phyloP scores from a whole-genome alignment of 2,113 vertebrate species.

The Sebastes schlegelii region DNA sequence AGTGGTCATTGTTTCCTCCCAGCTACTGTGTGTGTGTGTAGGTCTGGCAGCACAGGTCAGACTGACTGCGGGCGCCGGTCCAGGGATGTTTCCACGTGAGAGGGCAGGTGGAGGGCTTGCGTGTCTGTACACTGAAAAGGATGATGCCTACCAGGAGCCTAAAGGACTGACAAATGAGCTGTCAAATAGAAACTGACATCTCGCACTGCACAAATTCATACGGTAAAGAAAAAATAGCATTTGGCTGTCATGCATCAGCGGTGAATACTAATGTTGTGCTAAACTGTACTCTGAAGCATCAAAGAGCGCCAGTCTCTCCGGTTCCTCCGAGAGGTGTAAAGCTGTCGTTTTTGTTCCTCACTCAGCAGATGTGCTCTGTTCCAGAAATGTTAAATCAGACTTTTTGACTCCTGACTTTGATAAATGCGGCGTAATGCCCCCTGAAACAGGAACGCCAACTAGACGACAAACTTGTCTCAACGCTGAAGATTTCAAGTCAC shows the following conservation, averaged over 20 bases:
- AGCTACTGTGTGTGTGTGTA: conserved; percentile 11
- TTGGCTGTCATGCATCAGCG: conserved; percentile 51
- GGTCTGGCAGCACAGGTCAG: conserved; percentile 2
- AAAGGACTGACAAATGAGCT: conserved; percentile 77
- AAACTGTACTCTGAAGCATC: conserved; percentile 64
- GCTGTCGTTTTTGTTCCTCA: conserved; percentile 48
- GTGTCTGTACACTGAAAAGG: conserved; percentile 50
- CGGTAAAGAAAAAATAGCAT: conserved; percentile 57
- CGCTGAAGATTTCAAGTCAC: neutral
- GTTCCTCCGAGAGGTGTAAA: conserved; percentile 41
- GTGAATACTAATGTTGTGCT: conserved; percentile 76
- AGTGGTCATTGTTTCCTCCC: conserved; percentile 36
- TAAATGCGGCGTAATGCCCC: conserved; percentile 26
- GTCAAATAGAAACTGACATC: conserved; percentile 75
- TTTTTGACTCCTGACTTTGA: conserved; percentile 57
- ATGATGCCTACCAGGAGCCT: conserved; percentile 61
- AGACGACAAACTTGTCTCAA: conserved; percentile 23
- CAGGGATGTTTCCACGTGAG: conserved; percentile 76
- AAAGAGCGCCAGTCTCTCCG: conserved; percentile 24
- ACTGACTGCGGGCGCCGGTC: conserved; percentile 51
- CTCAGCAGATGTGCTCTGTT: conserved; percentile 56
- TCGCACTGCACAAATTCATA: conserved; percentile 58
- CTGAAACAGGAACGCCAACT: conserved; percentile 22
- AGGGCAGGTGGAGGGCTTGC: conserved; percentile 57
- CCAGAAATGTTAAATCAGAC: conserved; percentile 42